Percentiles rank a stretch among this genome's conserved stretches.
These are phyloP conservation scores for Pristionchus exspectatus DNA, from an alignment of 2,888 invertebrate genomes.

Conservation along the genomic window DNA sequence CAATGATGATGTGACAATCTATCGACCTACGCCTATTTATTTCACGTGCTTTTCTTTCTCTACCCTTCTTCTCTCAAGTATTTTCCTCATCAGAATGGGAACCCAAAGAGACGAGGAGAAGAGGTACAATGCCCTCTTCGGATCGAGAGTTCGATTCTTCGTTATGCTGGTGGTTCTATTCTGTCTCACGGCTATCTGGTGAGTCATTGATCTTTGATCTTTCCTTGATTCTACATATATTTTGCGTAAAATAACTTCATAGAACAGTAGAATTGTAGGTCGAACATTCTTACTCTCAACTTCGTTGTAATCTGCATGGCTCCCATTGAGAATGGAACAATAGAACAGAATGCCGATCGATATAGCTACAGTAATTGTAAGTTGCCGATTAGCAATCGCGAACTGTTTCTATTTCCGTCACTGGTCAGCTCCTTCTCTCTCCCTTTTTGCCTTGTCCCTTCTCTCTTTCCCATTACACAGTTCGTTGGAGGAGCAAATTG, in stretches of 20 bases:
- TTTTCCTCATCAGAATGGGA: neutral
- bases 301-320: conserved; percentile 77
- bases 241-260: neutral
- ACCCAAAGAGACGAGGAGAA: conserved; percentile 43
- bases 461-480: conserved; percentile 19
- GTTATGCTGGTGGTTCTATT: conserved; percentile 75
- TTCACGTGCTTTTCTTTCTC: neutral
- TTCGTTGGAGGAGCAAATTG: neutral
- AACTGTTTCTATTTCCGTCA: conserved; percentile 14
- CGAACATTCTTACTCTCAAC: conserved; percentile 78
- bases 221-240: neutral
- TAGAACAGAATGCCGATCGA: conserved; percentile 42
- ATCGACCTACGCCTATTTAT: neutral
- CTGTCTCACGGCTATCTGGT: conserved; percentile 76
- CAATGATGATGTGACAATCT: neutral
- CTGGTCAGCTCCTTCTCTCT: neutral
- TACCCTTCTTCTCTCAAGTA: neutral
- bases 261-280: conserved; percentile 57
- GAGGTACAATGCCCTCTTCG: conserved; percentile 67
- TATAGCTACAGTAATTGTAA: conserved; percentile 48
- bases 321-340: conserved; percentile 57
- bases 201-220: conserved; percentile 51
- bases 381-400: neutral
- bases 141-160: conserved; percentile 76
- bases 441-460: conserved; percentile 36